A percentile compares a stretch with the other conserved stretches of the same genome.
phyloP scores from a whole-genome alignment of 2,113 vertebrate genomes.

The Psophia crepitans region DNA sequence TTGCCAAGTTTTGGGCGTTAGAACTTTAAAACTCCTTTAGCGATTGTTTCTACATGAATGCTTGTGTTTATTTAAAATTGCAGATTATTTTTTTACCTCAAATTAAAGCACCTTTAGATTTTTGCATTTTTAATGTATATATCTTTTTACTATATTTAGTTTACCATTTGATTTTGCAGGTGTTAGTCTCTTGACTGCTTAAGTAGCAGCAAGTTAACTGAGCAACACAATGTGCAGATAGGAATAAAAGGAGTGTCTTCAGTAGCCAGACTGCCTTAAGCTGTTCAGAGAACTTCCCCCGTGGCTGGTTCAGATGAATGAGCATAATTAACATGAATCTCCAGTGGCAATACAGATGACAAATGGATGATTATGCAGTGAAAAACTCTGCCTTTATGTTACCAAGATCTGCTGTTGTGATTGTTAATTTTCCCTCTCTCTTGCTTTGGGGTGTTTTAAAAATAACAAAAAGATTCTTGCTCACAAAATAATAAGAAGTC shows the following conservation, averaged over 20 bases:
- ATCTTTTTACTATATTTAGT: not conserved
- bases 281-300: conserved; percentile 62
- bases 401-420: conserved; percentile 31
- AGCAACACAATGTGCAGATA: not conserved
- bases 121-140: not conserved
- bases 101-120: not conserved
- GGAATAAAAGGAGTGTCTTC: conserved; percentile 2
- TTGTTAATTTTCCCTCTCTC: conserved; percentile 5
- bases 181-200: not conserved
- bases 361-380: conserved; percentile 67
- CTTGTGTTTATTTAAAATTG: not conserved
- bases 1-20: not conserved
- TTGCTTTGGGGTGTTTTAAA: conserved; percentile 9
- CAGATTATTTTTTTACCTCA: not conserved
- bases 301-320: conserved; percentile 65
- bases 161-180: not conserved
- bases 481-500: conserved; percentile 29
- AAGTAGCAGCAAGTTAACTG: not conserved
- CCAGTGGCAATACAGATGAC: conserved; percentile 69
- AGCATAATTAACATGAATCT: conserved; percentile 72
- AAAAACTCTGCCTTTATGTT: conserved; percentile 55
- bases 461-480: conserved; percentile 30
- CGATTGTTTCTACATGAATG: not conserved
- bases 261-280: conserved; percentile 58
- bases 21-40: not conserved